A percentile compares a stretch with the other conserved stretches of the same genome.
Conservation (phyloP, 2,113 vertebrate genomes). For the Elaphurus davidianus region DNA sequence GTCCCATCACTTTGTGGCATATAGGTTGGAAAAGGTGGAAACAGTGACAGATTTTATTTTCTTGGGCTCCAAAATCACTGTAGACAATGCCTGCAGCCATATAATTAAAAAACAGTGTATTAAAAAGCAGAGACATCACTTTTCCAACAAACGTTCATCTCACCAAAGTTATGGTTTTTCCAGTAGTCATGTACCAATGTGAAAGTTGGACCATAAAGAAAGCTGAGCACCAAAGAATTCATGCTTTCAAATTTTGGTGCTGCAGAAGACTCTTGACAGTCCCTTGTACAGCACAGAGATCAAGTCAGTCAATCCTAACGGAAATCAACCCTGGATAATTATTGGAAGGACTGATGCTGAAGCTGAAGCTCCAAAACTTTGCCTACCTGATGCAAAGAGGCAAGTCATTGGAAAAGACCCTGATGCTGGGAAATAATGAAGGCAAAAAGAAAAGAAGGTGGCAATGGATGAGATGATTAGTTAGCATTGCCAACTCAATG, state of each 20-base stretch:
- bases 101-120: background rate
- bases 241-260: background rate
- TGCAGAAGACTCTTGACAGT: background rate
- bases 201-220: background rate
- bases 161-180: background rate
- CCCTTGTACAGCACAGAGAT: background rate
- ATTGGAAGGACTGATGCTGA: background rate
- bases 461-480: background rate
- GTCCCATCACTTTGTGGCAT: background rate
- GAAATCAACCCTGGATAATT: background rate
- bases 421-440: background rate
- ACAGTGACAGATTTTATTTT: background rate
- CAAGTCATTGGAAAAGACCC: background rate
- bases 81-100: background rate
- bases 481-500: rapidly evolving
- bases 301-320: background rate
- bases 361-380: background rate
- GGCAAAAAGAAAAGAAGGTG: background rate
- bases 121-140: background rate
- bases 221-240: background rate
- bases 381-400: background rate
- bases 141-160: background rate
- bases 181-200: background rate
- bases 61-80: background rate
- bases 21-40: background rate